Conservation (phyloP, 1,140 invertebrate genomes). For the Samia ricini region DNA sequence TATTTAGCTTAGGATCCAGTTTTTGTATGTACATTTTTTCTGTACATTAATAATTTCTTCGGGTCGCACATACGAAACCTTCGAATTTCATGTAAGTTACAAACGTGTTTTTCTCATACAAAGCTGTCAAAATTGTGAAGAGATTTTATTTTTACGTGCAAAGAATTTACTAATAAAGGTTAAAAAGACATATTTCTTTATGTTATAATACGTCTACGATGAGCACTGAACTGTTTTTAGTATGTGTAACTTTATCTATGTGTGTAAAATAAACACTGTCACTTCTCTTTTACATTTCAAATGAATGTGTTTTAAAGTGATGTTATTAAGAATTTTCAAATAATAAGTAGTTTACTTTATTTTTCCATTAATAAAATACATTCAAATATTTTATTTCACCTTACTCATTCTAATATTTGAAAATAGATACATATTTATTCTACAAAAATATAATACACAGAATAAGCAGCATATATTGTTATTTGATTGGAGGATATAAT, state of each 20-base stretch:
- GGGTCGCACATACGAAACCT: constrained; percentile 34
- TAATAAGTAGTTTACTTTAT: no score
- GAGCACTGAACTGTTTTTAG: constrained; percentile 16
- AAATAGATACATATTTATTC: no score
- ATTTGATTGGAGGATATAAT: no score
- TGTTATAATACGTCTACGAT: constrained; percentile 32
- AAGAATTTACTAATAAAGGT: constrained; percentile 55
- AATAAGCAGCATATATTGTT: no score
- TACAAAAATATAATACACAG: no score
- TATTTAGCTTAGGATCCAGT: constrained; percentile 43
- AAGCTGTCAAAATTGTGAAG: constrained; percentile 48
- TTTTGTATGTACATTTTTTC: constrained; percentile 56
- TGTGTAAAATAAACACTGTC: constrained; percentile 26
- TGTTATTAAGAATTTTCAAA: no score
- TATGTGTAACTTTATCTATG: constrained; percentile 35
- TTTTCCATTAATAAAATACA: no score
- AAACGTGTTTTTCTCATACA: constrained; percentile 47
- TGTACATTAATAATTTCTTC: constrained; percentile 55
- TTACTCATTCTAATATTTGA: no score
- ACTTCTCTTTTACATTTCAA: background rate
- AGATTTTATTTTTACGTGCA: constrained; percentile 61
- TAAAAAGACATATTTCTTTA: constrained; percentile 39
- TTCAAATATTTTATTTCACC: no score
- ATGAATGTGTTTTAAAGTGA: background rate
- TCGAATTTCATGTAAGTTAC: constrained; percentile 46